Conservation (phyloP, 2,113 vertebrate species). For the Trochalopteron elliotii region DNA sequence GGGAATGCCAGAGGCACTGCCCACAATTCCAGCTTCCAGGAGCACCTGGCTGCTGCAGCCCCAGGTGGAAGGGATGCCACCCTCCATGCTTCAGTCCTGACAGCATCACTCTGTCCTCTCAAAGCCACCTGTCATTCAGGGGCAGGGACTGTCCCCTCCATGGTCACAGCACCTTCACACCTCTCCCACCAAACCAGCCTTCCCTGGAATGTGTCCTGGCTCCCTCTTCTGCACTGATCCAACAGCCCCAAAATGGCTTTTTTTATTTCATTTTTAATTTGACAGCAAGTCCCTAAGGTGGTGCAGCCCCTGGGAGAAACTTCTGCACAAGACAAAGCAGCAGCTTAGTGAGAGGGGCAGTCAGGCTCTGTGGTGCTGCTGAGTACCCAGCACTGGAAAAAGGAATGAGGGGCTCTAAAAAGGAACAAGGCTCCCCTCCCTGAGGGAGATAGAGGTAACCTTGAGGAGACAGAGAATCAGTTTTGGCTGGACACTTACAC, state of each 20-base stretch:
- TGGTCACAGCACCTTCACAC: fast-evolving
- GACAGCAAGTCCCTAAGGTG: neutral
- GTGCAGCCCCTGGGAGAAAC: neutral
- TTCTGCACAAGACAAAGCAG: neutral
- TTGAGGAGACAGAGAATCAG: neutral
- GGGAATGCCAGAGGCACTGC: neutral
- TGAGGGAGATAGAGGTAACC: neutral
- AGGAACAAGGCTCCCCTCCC: neutral
- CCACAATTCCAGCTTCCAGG: neutral
- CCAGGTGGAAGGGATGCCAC: neutral
- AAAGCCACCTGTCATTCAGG: neutral
- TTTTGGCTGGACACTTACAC: neutral
- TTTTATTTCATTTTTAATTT: neutral
- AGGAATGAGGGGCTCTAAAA: neutral
- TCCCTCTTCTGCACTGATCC: neutral
- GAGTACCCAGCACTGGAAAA: neutral
- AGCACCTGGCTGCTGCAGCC: neutral
- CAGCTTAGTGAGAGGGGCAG: neutral
- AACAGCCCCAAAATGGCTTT: neutral
- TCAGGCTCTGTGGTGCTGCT: fast-evolving
- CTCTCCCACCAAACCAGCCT: neutral
- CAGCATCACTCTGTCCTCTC: neutral
- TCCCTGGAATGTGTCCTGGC: neutral
- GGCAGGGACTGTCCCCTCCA: fast-evolving
- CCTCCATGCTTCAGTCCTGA: fast-evolving